Evolutionary conservation across 2,113 vertebrate genomes (phyloP).

Genomic region (Syngnathus scovelli): DNA sequence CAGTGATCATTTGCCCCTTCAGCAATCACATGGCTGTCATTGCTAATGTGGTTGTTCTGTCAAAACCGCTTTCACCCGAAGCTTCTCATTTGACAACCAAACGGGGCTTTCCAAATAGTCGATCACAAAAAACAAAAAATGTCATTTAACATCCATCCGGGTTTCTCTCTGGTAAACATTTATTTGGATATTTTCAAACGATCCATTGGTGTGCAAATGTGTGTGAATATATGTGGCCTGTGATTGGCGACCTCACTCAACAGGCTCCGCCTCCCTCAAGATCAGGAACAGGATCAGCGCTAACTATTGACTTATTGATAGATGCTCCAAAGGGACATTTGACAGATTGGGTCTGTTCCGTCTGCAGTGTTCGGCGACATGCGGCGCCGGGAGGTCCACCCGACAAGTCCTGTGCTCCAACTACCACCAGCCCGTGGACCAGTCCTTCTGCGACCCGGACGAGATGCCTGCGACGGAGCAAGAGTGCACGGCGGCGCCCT

Average conservation of each 20-base stretch:
- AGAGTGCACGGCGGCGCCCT: constrained; percentile 77
- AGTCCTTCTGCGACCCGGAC: constrained; percentile 81
- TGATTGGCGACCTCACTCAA: no score
- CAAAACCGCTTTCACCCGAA: no score
- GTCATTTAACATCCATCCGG: no score
- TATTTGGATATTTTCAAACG: no score
- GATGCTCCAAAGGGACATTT: neutral
- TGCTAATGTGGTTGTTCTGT: neutral
- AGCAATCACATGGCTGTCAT: neutral
- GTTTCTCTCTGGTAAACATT: no score
- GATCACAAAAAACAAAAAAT: no score
- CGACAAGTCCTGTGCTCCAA: constrained; percentile 84
- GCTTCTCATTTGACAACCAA: neutral
- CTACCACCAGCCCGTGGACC: constrained; percentile 80
- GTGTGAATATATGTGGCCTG: no score
- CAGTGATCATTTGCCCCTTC: neutral
- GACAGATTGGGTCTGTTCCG: neutral
- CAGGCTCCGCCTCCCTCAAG: no score
- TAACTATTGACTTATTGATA: neutral
- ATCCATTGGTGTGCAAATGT: neutral
- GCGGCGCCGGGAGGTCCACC: constrained; percentile 76
- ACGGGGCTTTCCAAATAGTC: neutral
- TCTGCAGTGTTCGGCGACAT: constrained; percentile 86
- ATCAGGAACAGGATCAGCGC: no score
- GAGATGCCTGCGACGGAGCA: constrained; percentile 73